Conservation (phyloP, 2,113 vertebrate genomes). For the Paradoxurus hermaphroditus region DNA sequence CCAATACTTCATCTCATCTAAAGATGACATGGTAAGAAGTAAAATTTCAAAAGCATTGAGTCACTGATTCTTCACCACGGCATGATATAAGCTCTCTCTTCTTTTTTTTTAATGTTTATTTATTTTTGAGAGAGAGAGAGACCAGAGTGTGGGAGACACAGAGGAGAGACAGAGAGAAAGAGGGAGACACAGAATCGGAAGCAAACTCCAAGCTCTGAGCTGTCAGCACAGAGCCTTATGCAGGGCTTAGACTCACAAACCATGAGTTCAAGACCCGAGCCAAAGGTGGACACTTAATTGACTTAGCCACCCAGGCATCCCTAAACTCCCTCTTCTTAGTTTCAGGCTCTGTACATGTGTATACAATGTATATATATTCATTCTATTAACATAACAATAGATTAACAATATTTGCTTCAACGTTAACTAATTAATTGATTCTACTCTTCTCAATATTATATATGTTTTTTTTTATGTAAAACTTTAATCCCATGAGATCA, state of each 20-base stretch:
- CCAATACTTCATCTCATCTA: neutral
- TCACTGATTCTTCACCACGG: neutral
- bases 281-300: too few relatives aligned
- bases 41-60: neutral
- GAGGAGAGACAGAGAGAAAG: too few relatives aligned
- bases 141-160: too few relatives aligned
- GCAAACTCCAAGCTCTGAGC: too few relatives aligned
- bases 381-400: neutral
- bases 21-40: neutral
- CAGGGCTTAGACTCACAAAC: too few relatives aligned
- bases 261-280: too few relatives aligned
- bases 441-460: neutral
- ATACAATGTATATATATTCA: neutral
- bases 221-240: too few relatives aligned
- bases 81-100: neutral
- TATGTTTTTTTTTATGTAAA: neutral
- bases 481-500: neutral
- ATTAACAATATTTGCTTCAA: neutral
- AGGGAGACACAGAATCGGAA: too few relatives aligned
- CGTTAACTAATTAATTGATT: neutral
- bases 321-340: neutral
- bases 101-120: neutral
- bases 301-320: too few relatives aligned
- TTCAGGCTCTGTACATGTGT: neutral
- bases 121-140: too few relatives aligned